phyloP scores from a whole-genome alignment of 2,888 invertebrate genomes.

The Drosophila greeni region DNA sequence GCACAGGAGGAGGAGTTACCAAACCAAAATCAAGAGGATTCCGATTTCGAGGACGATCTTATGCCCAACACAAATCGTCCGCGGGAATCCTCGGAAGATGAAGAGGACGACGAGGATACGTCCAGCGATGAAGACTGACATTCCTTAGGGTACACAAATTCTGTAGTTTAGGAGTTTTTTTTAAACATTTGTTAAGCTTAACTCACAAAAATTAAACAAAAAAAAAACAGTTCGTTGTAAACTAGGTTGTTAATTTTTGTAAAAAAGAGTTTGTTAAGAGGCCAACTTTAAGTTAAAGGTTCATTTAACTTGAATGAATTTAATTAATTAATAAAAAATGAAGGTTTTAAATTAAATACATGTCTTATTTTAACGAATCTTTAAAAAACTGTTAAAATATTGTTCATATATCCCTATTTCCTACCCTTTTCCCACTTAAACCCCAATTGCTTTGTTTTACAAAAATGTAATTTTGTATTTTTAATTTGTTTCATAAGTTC shows the following conservation, averaged over 20 bases:
- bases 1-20: constrained; percentile 48
- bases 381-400: too few species aligned
- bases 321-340: background rate
- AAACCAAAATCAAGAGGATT: constrained; percentile 42
- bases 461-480: constrained; percentile 70
- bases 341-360: background rate
- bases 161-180: constrained; percentile 22
- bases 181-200: constrained; percentile 2
- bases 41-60: constrained; percentile 62
- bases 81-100: constrained; percentile 29
- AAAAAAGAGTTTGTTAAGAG: background rate
- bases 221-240: constrained; percentile 22
- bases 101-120: constrained; percentile 47
- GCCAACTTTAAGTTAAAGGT: background rate
- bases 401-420: background rate
- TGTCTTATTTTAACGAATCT: too few species aligned
- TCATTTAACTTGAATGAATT: background rate
- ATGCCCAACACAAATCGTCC: constrained; percentile 72
- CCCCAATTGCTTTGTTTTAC: constrained; percentile 51
- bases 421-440: background rate
- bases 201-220: constrained; percentile 10
- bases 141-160: constrained; percentile 11
- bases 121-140: constrained; percentile 48
- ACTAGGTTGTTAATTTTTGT: constrained; percentile 1
- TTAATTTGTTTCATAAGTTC: constrained; percentile 33